Base-by-base conservation (phyloP, 1,140 invertebrate species). In the Drosophila pseudoobscura region DNA sequence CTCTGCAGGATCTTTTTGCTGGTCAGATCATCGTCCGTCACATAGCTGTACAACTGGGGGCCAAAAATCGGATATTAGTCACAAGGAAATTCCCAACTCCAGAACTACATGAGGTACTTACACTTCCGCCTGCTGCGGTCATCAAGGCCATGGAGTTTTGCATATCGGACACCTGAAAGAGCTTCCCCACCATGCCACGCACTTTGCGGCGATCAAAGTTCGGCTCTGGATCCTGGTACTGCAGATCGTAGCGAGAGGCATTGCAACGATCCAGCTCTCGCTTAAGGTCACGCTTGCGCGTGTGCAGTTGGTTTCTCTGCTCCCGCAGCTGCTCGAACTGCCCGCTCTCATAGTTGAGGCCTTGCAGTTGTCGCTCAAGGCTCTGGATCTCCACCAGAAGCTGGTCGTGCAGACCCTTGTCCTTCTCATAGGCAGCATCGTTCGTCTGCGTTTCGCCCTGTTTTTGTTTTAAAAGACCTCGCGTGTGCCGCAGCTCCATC, bases 1-100 rank as follows among this genome's bases (percentile, higher is more conserved):
- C 94, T 94, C 91, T 98, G 93, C 44, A 99, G 93, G 47, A 99
- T 92, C 78, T 95, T 93, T 91, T 98, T 98, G 62, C 96, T 95
- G 0, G 96, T 97, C 47, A 93, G 92, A 89, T 98, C 97, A 44
- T 94, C 96, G 87, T 99, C 97, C 8, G 98, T 97, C 46, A 99
- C 95, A 39, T 98, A 95, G 92, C 98, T 97, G 91, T 96, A 98
- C 11, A 99, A 91, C 96, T 97, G 90, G 8, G 92, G 93, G 84
- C 7, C 31, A 31, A 31, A 31, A 8, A 31, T 31, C 31, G 8
- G 31, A 13, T 2, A 9, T 7, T 71, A 5, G 31, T 46, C 7
- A 13, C 8, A 20, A 6, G 51, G 13, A 1, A 29, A 26, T 26
- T 26, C 24, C 29, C 31, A 57, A 63, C 35, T 3, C 35, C 41